phyloP scores from a whole-genome alignment of 2,113 vertebrate species.

The Tylochromis polylepis region DNA sequence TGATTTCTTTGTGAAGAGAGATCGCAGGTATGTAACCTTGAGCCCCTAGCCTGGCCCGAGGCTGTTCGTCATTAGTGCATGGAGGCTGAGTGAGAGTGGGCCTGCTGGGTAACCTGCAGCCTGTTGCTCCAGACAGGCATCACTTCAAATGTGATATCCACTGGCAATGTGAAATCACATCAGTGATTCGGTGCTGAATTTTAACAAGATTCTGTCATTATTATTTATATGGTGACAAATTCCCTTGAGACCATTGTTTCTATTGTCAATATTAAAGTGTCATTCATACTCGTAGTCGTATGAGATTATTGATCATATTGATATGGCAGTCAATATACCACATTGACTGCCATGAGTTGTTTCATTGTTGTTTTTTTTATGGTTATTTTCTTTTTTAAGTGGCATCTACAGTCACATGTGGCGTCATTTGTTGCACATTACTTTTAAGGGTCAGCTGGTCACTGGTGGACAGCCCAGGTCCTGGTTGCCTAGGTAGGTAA shows the following conservation, averaged over 20 bases:
- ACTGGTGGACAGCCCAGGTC: background rate
- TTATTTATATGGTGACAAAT: background rate
- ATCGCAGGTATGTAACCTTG: slow-evolving; percentile 43
- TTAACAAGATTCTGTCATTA: background rate
- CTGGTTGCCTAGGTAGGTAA: background rate
- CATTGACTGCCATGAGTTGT: background rate
- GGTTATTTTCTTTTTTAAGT: background rate
- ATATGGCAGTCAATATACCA: background rate
- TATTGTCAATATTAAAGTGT: background rate
- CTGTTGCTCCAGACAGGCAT: background rate
- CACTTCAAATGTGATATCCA: background rate
- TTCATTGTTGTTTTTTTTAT: background rate
- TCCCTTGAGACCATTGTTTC: background rate
- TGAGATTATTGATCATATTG: background rate
- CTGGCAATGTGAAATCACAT: background rate
- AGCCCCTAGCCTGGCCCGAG: slow-evolving; percentile 44
- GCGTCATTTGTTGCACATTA: background rate
- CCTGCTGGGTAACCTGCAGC: slow-evolving; percentile 24
- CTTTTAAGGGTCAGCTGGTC: background rate
- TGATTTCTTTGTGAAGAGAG: slow-evolving; percentile 49
- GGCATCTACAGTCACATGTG: background rate
- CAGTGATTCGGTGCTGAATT: background rate
- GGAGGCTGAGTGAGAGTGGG: background rate
- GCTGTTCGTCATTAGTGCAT: slow-evolving; percentile 35
- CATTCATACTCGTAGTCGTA: background rate